A percentile compares a stretch with the other conserved stretches of the same genome.
These are phyloP conservation scores for Marronus borbonicus DNA, from an alignment of 2,888 invertebrate genomes.

Conservation along the genomic window DNA sequence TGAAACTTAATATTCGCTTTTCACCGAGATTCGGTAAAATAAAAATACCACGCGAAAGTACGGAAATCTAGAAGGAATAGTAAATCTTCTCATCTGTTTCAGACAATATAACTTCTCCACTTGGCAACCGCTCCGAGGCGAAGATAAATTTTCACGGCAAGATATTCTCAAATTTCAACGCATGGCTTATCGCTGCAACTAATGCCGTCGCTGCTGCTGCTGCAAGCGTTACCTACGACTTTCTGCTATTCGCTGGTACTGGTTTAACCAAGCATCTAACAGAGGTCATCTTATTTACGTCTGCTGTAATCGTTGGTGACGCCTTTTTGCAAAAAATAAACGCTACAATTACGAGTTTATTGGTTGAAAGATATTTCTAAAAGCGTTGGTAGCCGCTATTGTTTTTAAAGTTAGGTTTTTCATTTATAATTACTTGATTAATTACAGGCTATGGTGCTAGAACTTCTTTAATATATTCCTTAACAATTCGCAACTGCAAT, in stretches of 20 bases:
- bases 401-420: too few species aligned
- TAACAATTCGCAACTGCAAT: too few species aligned
- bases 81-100: conserved; percentile 51
- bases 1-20: not conserved
- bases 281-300: not conserved
- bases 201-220: conserved; percentile 15
- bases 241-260: not conserved
- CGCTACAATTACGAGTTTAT: conserved; percentile 30
- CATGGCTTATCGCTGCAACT: conserved; percentile 29
- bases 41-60: conserved; percentile 5
- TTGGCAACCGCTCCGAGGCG: conserved; percentile 44
- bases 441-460: too few species aligned
- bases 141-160: conserved; percentile 47
- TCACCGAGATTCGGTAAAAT: conserved; percentile 8
- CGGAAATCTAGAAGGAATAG: conserved; percentile 14
- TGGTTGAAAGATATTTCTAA: not conserved
- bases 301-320: not conserved
- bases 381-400: too few species aligned
- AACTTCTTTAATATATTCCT: too few species aligned
- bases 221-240: not conserved
- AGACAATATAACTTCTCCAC: conserved; percentile 49
- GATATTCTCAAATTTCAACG: conserved; percentile 41
- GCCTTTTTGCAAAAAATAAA: conserved; percentile 20
- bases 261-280: not conserved
- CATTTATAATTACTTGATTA: too few species aligned